A percentile compares a stretch with the other conserved stretches of the same genome.
phyloP scores from a whole-genome alignment of 2,888 invertebrate genomes.

The Spisula subtruncata region DNA sequence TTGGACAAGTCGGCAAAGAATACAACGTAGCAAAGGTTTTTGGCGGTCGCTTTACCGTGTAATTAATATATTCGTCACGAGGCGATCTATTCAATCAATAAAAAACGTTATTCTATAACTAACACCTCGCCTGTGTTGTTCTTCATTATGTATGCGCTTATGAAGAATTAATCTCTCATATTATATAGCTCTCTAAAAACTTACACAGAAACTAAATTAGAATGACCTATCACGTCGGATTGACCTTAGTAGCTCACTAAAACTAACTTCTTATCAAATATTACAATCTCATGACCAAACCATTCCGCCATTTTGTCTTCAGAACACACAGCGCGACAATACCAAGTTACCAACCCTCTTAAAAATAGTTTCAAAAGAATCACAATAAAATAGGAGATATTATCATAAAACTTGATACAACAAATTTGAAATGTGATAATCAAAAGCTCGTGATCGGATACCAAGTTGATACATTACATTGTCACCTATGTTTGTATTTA shows the following conservation, averaged over 20 bases:
- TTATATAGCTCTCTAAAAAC: neutral
- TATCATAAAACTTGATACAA: no score
- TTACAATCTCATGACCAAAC: neutral
- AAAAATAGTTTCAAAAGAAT: no score
- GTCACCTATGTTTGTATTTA: no score
- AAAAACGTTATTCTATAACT: neutral
- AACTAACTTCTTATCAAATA: neutral
- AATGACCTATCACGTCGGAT: neutral
- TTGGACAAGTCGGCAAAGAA: constrained; percentile 16
- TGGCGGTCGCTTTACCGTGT: neutral
- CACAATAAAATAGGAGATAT: no score
- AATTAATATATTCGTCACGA: neutral
- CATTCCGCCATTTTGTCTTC: neutral
- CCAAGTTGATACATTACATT: no score
- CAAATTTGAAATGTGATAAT: no score
- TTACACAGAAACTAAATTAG: neutral
- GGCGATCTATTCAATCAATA: neutral
- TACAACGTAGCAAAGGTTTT: neutral
- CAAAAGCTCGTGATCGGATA: no score
- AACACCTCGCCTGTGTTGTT: neutral
- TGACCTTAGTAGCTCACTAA: neutral
- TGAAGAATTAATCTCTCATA: neutral
- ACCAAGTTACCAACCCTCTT: neutral
- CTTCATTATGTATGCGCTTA: neutral
- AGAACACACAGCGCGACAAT: neutral